Evolutionary conservation across 2,113 vertebrate genomes (phyloP).

Genomic region (Jaculus jaculus): DNA sequence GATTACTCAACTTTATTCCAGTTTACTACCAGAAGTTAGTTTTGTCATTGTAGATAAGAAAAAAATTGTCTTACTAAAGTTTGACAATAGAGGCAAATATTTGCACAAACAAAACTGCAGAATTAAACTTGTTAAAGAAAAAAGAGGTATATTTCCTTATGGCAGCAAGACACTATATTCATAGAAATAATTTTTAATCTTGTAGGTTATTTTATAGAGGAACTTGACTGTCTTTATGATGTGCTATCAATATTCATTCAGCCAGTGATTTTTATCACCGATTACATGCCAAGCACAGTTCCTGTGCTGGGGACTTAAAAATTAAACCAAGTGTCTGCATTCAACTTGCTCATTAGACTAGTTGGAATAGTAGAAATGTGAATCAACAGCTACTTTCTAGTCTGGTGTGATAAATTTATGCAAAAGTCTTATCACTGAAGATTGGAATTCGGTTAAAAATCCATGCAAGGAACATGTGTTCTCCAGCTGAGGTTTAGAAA

Average conservation of each 20-base stretch:
- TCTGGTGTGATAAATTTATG: neutral
- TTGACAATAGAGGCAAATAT: conserved; percentile 50
- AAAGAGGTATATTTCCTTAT: conserved; percentile 45
- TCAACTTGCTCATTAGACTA: neutral
- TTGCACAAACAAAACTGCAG: conserved; percentile 41
- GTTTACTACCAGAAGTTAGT: conserved; percentile 27
- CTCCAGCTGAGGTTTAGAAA: neutral
- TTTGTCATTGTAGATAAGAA: conserved; percentile 13
- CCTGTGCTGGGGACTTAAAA: conserved; percentile 9
- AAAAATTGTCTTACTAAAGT: conserved; percentile 20
- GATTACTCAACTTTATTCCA: neutral
- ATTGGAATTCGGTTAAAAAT: neutral
- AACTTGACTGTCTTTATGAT: conserved; percentile 34
- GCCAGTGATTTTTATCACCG: neutral
- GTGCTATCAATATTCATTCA: neutral
- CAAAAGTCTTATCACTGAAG: neutral
- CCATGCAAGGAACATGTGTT: neutral
- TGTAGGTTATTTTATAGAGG: neutral
- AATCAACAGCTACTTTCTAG: neutral
- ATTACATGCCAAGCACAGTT: neutral
- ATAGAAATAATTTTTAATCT: conserved; percentile 54
- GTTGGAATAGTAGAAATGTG: neutral
- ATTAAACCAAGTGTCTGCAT: neutral
- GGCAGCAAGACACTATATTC: neutral
- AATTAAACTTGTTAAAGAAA: conserved; percentile 62